phyloP scores from a whole-genome alignment of 2,888 invertebrate species.

The Tetragnatha montana region DNA sequence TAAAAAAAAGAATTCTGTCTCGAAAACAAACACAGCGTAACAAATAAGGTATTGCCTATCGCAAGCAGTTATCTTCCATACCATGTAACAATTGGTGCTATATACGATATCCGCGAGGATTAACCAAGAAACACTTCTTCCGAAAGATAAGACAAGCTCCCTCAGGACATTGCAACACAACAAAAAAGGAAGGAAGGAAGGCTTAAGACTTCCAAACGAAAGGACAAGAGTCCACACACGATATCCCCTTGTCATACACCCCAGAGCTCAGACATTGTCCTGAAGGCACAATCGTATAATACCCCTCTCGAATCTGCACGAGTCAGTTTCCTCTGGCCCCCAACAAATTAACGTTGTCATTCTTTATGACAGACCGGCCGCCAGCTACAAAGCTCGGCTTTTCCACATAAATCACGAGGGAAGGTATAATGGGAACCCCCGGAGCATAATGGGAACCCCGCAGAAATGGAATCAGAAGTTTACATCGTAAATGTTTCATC shows the following conservation, averaged over 20 bases:
- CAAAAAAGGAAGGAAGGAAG: neutral
- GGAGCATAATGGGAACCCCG: constrained; percentile 25
- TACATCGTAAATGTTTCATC: constrained; percentile 42
- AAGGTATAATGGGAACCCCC: constrained; percentile 36
- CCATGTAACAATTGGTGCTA: no score
- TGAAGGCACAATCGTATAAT: neutral
- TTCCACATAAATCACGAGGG: constrained; percentile 23
- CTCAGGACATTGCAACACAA: neutral
- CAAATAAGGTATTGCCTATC: no score
- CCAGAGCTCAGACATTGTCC: neutral
- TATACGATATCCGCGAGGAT: neutral
- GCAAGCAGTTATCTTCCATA: no score
- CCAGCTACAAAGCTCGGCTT: neutral
- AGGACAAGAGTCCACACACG: neutral
- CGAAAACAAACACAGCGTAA: no score
- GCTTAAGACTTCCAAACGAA: neutral
- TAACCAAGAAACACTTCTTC: neutral
- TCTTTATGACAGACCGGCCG: constrained; percentile 1
- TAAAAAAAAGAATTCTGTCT: no score
- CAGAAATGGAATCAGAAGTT: constrained; percentile 48
- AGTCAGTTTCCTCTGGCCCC: neutral
- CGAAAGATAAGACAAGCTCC: neutral
- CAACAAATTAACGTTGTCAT: constrained; percentile 3
- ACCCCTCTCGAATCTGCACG: neutral
- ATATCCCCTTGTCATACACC: neutral